Evolutionary conservation across 2,113 vertebrate genomes (phyloP).

Genomic region (Sakesphorus luctuosus): DNA sequence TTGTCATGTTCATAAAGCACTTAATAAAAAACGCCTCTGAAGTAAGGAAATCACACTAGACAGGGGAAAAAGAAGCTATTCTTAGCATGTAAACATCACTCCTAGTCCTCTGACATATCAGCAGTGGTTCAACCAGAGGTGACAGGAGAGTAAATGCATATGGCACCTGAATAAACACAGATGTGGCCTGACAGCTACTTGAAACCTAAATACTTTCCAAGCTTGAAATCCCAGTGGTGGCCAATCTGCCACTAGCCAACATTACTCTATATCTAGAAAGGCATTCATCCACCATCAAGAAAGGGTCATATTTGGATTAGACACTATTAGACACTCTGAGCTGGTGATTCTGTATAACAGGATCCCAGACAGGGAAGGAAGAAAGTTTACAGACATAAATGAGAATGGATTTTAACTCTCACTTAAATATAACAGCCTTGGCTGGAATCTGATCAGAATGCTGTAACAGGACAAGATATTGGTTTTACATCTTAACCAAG

Average conservation of each 20-base stretch:
- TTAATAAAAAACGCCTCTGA: constrained; percentile 9
- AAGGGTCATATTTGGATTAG: not conserved
- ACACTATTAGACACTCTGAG: not conserved
- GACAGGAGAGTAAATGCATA: constrained; percentile 43
- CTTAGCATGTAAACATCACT: constrained; percentile 29
- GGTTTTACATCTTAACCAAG: not conserved
- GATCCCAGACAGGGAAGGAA: not conserved
- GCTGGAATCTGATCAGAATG: not conserved
- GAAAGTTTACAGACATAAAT: not conserved
- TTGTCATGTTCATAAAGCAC: constrained; percentile 5
- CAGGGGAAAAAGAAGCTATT: not conserved
- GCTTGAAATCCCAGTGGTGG: not conserved
- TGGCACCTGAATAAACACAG: constrained; percentile 53
- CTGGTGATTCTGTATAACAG: not conserved
- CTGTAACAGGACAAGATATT: not conserved
- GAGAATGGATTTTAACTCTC: not conserved
- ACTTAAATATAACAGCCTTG: not conserved
- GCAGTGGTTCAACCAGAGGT: constrained; percentile 26
- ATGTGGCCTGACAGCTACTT: constrained; percentile 51
- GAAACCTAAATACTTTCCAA: constrained; percentile 42
- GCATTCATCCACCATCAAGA: not conserved
- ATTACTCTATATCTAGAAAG: not conserved
- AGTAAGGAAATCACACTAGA: not conserved
- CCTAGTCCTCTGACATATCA: not conserved
- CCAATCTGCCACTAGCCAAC: not conserved